phyloP scores from a whole-genome alignment of 1,140 invertebrate species.

The Leptestheria dahalacensis region DNA sequence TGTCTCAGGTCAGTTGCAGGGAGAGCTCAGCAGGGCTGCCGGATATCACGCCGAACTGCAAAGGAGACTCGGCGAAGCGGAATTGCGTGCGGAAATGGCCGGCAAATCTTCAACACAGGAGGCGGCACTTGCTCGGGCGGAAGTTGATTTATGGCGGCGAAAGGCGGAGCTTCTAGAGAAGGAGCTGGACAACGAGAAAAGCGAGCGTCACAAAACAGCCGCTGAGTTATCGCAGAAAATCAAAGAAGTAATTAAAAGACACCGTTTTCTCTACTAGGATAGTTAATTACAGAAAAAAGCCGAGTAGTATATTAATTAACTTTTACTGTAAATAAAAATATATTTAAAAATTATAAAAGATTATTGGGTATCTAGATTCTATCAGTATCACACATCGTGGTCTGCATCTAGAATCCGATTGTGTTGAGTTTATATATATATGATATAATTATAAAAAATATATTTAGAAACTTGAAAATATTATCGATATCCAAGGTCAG shows the following conservation, averaged over 20 bases:
- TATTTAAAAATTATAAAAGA: too few species aligned
- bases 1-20: slow-evolving; percentile 11
- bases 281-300: too few species aligned
- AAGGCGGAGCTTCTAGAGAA: slow-evolving; percentile 8
- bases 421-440: too few species aligned
- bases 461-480: too few species aligned
- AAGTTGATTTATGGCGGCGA: slow-evolving; percentile 6
- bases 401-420: too few species aligned
- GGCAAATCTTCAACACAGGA: slow-evolving; percentile 3
- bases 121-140: not conserved
- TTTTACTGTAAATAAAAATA: too few species aligned
- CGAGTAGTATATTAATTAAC: too few species aligned
- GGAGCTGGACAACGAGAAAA: not conserved
- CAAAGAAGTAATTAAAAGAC: slow-evolving; percentile 10
- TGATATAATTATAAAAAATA: too few species aligned
- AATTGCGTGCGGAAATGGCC: slow-evolving; percentile 4
- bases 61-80: slow-evolving; percentile 5
- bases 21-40: not conserved
- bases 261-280: too few species aligned
- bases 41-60: slow-evolving; percentile 12
- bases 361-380: too few species aligned
- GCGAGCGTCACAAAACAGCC: not conserved
- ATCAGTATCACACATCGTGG: too few species aligned
- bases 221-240: slow-evolving; percentile 6
- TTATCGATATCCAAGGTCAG: too few species aligned